These are phyloP conservation scores for Hormaphis cornu DNA, from an alignment of 1,140 invertebrate genomes.

Conservation along the genomic window DNA sequence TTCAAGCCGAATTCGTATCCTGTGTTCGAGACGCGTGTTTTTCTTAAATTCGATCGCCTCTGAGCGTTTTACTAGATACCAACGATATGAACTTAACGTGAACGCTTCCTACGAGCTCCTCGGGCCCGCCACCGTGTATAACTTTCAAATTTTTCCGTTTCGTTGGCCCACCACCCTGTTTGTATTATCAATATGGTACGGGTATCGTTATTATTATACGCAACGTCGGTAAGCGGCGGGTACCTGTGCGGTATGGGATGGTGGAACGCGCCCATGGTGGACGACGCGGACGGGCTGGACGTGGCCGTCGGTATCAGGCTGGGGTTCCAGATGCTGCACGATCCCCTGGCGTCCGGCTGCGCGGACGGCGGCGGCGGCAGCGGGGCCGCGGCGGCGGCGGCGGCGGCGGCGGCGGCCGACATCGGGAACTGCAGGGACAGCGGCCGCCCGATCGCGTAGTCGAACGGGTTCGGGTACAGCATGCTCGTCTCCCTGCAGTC, in stretches of 20 bases:
- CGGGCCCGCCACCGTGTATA: too few species aligned
- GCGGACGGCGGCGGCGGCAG: not conserved
- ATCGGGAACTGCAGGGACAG: conserved; percentile 17
- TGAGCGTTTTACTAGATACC: too few species aligned
- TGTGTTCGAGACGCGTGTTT: too few species aligned
- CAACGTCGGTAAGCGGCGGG: not conserved
- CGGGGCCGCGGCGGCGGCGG: not conserved
- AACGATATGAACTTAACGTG: too few species aligned
- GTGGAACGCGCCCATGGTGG: conserved; percentile 13
- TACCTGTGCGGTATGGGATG: conserved; percentile 29
- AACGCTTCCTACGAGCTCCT: too few species aligned
- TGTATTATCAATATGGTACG: too few species aligned
- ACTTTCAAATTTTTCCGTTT: too few species aligned
- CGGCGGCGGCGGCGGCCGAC: conserved; percentile 8
- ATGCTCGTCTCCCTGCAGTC: conserved; percentile 18
- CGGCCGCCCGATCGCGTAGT: conserved; percentile 15
- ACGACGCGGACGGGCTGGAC: conserved; percentile 18
- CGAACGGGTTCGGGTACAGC: conserved; percentile 26
- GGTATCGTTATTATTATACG: not conserved
- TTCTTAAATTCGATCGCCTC: too few species aligned
- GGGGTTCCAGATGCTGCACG: conserved; percentile 25
- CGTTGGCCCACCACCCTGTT: too few species aligned
- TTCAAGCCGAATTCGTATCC: too few species aligned
- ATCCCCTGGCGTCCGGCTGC: conserved; percentile 17
- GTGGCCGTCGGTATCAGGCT: conserved; percentile 25